phyloP scores from a whole-genome alignment of 1,140 invertebrate species.

The Neodiprion virginianus region DNA sequence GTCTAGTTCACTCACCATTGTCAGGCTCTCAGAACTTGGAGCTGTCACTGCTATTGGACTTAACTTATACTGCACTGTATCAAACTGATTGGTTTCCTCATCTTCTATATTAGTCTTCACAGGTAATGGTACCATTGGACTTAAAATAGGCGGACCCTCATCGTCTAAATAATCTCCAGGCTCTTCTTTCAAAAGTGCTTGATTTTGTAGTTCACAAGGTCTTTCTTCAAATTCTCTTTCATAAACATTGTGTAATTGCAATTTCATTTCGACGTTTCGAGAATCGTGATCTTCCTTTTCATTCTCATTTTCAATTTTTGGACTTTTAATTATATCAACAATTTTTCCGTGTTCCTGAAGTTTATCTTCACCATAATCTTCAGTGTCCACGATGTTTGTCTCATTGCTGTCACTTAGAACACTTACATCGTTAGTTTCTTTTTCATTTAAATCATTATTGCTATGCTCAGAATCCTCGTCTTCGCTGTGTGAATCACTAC shows the following conservation, averaged over 20 bases:
- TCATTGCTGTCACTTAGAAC: conserved; percentile 27
- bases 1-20: conserved; percentile 22
- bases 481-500: conserved; percentile 37
- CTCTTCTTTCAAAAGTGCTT: conserved; percentile 4
- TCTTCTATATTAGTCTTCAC: conserved; percentile 6
- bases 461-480: conserved; percentile 40
- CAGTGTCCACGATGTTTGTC: conserved; percentile 33
- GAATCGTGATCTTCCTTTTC: conserved; percentile 22
- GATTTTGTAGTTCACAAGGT: neutral
- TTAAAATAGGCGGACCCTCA: conserved; percentile 54
- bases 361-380: conserved; percentile 8
- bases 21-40: conserved; percentile 17
- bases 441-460: conserved; percentile 26
- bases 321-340: conserved; percentile 39
- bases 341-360: neutral
- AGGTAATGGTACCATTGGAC: conserved; percentile 50
- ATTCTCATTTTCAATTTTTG: conserved; percentile 43
- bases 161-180: conserved; percentile 47
- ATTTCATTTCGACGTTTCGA: neutral
- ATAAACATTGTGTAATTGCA: neutral
- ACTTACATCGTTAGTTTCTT: conserved; percentile 23
- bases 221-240: neutral
- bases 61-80: conserved; percentile 41
- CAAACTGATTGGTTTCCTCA: conserved; percentile 31
- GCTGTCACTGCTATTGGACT: conserved; percentile 40